Percentiles rank a stretch among this genome's conserved stretches.
Conservation (phyloP, 2,113 vertebrate genomes). For the Thalassoma bifasciatum region DNA sequence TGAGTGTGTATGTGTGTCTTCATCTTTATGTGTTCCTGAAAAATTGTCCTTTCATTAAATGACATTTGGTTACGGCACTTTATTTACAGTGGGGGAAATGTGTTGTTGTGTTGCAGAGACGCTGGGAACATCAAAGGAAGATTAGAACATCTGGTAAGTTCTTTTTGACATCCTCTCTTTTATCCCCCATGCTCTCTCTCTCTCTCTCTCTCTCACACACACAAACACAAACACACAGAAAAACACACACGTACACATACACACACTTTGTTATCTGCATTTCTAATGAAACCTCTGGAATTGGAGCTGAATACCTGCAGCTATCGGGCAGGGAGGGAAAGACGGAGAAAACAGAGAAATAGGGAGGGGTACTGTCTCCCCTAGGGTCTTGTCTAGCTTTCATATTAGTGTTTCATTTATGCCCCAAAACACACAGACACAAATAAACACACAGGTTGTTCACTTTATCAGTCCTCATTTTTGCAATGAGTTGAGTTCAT, state of each 20-base stretch:
- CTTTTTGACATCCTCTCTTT: constrained; percentile 80
- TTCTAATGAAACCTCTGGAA: constrained; percentile 91
- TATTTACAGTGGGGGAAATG: constrained; percentile 88
- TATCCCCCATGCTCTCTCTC: constrained; percentile 66
- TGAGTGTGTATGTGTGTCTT: not conserved
- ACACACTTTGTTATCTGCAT: constrained; percentile 93
- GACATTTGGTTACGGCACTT: constrained; percentile 71
- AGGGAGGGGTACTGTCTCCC: constrained; percentile 72
- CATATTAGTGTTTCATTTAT: constrained; percentile 90
- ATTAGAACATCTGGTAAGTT: constrained; percentile 99
- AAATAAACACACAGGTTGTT: constrained; percentile 12
- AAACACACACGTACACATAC: constrained; percentile 89
- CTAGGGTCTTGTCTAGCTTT: constrained; percentile 84
- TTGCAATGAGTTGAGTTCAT: constrained; percentile 64
- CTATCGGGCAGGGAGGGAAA: constrained; percentile 40
- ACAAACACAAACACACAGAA: constrained; percentile 87
- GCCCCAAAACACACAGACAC: constrained; percentile 29
- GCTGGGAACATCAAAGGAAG: constrained; percentile 90
- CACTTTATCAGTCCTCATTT: constrained; percentile 9
- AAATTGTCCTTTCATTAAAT: constrained; percentile 37
- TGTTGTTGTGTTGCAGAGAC: constrained; percentile 93
- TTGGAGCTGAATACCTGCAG: constrained; percentile 80
- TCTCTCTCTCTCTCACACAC: constrained; percentile 88
- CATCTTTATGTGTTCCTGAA: not conserved
- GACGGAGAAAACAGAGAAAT: constrained; percentile 25